Evolutionary conservation across 2,113 vertebrate species (phyloP).

Genomic region (Lepisosteus osseus): DNA sequence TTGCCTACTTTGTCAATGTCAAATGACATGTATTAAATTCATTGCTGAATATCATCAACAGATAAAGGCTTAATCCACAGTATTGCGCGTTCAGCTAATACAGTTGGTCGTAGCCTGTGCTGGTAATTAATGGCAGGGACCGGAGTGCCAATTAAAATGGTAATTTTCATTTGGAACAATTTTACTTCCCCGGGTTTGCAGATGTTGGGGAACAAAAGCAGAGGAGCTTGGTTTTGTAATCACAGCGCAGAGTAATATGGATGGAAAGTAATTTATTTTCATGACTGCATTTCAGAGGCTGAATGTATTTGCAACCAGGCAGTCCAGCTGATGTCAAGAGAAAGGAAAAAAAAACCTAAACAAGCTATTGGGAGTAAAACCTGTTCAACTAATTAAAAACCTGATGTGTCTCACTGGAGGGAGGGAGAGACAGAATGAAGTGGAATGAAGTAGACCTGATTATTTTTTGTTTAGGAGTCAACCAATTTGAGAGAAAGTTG

Average conservation of each 20-base stretch:
- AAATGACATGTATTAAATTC: conserved; percentile 50
- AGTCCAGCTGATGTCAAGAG: conserved; percentile 10
- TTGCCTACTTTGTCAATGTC: conserved; percentile 62
- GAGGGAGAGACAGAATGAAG: conserved; percentile 10
- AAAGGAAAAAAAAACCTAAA: not conserved
- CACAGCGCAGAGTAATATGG: not conserved
- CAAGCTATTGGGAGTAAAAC: conserved; percentile 5
- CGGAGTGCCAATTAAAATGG: conserved; percentile 27
- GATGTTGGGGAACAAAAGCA: conserved; percentile 2
- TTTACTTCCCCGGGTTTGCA: conserved; percentile 1
- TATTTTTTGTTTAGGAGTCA: conserved; percentile 2
- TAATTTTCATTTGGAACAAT: conserved; percentile 21
- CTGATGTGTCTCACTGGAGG: conserved; percentile 11
- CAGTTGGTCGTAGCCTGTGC: conserved; percentile 28
- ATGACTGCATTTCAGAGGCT: not conserved
- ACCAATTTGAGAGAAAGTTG: not conserved
- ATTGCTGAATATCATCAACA: conserved; percentile 54
- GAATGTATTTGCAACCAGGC: not conserved
- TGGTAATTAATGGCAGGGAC: conserved; percentile 37
- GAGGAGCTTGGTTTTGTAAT: not conserved
- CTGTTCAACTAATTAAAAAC: conserved; percentile 15
- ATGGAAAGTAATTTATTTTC: conserved; percentile 1
- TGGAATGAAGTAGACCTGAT: conserved; percentile 7
- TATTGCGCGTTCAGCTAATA: conserved; percentile 51
- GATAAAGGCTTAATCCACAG: conserved; percentile 39